Evolutionary conservation across 2,797 vertebrate species (phyloP).

Genomic region (Amniataba percoides): DNA sequence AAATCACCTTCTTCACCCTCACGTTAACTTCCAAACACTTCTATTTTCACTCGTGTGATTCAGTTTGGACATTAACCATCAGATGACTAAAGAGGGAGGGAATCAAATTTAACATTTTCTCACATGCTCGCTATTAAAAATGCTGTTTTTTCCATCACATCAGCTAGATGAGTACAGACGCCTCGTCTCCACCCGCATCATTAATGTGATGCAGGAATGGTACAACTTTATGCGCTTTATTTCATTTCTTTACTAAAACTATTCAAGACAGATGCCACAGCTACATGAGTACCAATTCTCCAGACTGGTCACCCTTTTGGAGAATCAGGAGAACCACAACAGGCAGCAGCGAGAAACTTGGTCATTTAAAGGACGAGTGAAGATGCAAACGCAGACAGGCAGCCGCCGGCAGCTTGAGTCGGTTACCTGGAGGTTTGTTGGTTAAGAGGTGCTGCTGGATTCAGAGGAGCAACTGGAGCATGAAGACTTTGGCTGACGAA

Average conservation of each 20-base stretch:
- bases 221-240: not conserved
- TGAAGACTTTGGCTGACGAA: conserved; percentile 24
- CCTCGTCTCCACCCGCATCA: not conserved
- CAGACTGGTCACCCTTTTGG: not conserved
- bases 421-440: conserved; percentile 57
- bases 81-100: not conserved
- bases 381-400: conserved; percentile 49
- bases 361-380: not conserved
- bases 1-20: not conserved
- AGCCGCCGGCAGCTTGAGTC: conserved; percentile 12
- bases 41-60: not conserved
- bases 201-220: conserved; percentile 17
- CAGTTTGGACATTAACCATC: not conserved
- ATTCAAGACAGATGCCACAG: not conserved
- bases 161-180: not conserved
- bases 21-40: not conserved
- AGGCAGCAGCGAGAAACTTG: conserved; percentile 6
- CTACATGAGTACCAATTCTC: not conserved
- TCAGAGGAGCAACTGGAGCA: conserved; percentile 27
- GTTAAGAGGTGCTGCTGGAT: conserved; percentile 22
- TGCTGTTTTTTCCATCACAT: conserved; percentile 3
- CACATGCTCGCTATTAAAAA: not conserved
- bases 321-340: conserved; percentile 22
- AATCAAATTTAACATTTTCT: not conserved
- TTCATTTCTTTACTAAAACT: not conserved